phyloP scores from a whole-genome alignment of 2,113 vertebrate species.

The Gavia stellata region DNA sequence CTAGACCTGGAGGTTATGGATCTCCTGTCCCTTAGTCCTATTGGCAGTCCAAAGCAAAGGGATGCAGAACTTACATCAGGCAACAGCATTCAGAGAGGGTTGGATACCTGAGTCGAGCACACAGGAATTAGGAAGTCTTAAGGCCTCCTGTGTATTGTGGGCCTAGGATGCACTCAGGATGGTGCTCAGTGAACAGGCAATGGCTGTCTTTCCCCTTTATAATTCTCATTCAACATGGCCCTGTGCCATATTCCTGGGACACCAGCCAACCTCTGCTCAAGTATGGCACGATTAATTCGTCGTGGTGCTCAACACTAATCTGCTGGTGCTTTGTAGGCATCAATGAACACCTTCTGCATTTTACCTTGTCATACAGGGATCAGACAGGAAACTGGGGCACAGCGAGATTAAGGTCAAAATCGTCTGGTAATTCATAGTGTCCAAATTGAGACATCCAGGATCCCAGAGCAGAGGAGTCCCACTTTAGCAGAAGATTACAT shows the following conservation, averaged over 20 bases:
- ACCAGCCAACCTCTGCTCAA: neutral
- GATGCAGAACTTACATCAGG: neutral
- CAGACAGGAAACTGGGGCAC: neutral
- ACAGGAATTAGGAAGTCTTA: neutral
- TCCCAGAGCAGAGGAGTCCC: neutral
- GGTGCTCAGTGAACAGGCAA: neutral
- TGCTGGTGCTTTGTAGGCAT: neutral
- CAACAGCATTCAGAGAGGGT: neutral
- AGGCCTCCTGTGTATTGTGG: neutral
- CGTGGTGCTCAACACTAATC: neutral
- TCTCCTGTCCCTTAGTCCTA: neutral
- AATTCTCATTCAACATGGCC: neutral
- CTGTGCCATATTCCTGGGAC: neutral
- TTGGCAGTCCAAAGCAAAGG: neutral
- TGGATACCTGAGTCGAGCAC: neutral
- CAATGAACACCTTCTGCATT: neutral
- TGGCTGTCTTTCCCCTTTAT: neutral
- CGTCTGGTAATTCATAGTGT: neutral
- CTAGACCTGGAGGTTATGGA: neutral
- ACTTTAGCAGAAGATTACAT: neutral
- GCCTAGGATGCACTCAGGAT: neutral
- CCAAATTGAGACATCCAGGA: neutral
- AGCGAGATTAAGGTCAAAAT: conserved; percentile 35
- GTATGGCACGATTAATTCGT: neutral
- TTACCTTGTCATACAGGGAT: neutral